phyloP scores from a whole-genome alignment of 2,888 invertebrate genomes.

The Chaetogeoica ovagalla region DNA sequence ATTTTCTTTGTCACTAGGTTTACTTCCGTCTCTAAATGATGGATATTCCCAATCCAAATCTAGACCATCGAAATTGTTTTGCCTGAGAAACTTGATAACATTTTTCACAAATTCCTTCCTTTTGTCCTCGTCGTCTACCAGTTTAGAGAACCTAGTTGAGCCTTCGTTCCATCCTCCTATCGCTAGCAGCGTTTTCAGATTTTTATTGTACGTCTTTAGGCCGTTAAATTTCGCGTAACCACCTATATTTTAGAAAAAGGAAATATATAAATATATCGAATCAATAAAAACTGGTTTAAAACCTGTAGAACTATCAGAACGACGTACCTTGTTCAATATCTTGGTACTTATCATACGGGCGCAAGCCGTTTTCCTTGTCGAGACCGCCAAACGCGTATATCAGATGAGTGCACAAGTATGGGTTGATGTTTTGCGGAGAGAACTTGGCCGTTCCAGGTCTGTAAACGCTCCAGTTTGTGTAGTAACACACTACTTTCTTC shows the following conservation, averaged over 20 bases:
- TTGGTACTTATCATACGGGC: slow-evolving; percentile 93
- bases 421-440: slow-evolving; percentile 91
- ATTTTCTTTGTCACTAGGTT: slow-evolving; percentile 79
- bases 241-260: slow-evolving; percentile 63
- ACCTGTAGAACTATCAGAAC: not conserved
- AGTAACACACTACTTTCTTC: slow-evolving; percentile 84
- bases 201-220: slow-evolving; percentile 88
- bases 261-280: not conserved
- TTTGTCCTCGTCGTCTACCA: slow-evolving; percentile 77
- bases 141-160: slow-evolving; percentile 81
- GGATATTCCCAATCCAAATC: slow-evolving; percentile 85
- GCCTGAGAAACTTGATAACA: slow-evolving; percentile 80
- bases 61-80: slow-evolving; percentile 86
- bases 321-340: slow-evolving; percentile 86
- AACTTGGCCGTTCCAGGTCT: slow-evolving; percentile 88
- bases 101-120: slow-evolving; percentile 82
- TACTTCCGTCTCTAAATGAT: slow-evolving; percentile 72
- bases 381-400: slow-evolving; percentile 92
- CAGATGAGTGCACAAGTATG: slow-evolving; percentile 89
- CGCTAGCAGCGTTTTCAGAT: slow-evolving; percentile 85
- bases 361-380: slow-evolving; percentile 85
- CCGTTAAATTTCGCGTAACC: slow-evolving; percentile 93
- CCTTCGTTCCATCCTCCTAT: slow-evolving; percentile 95
- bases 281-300: not conserved
- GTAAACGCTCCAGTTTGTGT: slow-evolving; percentile 93